These are phyloP conservation scores for Morinoia aosen DNA, from an alignment of 2,888 invertebrate genomes.

Conservation along the genomic window DNA sequence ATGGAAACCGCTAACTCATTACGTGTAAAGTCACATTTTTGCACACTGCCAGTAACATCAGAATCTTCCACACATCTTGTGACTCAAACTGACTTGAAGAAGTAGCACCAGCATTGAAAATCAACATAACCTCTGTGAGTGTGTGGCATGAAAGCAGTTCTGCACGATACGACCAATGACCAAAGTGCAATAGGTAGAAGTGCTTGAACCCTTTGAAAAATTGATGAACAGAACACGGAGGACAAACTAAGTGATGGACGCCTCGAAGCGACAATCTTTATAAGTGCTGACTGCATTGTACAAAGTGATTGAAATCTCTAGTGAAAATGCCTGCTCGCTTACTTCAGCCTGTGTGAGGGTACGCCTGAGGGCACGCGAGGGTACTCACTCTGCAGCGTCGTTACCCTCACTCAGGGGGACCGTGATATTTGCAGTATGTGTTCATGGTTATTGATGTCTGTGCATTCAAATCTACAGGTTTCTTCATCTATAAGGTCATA, in stretches of 20 bases:
- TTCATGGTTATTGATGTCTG: neutral
- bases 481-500: too few species aligned
- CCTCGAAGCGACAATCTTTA: neutral
- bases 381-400: neutral
- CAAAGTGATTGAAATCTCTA: conserved; percentile 19
- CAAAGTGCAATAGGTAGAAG: neutral
- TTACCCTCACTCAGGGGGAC: neutral
- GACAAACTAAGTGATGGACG: conserved; percentile 9
- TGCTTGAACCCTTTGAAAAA: neutral
- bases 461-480: too few species aligned
- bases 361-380: neutral
- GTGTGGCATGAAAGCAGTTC: neutral
- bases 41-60: neutral
- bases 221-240: neutral
- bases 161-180: neutral
- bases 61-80: neutral
- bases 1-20: neutral
- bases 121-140: neutral
- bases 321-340: neutral
- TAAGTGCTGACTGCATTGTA: neutral
- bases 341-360: neutral
- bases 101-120: neutral
- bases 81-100: neutral
- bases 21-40: neutral
- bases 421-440: neutral